Evolutionary conservation across 2,113 vertebrate genomes (phyloP).

Genomic region (Oreamnos americanus): DNA sequence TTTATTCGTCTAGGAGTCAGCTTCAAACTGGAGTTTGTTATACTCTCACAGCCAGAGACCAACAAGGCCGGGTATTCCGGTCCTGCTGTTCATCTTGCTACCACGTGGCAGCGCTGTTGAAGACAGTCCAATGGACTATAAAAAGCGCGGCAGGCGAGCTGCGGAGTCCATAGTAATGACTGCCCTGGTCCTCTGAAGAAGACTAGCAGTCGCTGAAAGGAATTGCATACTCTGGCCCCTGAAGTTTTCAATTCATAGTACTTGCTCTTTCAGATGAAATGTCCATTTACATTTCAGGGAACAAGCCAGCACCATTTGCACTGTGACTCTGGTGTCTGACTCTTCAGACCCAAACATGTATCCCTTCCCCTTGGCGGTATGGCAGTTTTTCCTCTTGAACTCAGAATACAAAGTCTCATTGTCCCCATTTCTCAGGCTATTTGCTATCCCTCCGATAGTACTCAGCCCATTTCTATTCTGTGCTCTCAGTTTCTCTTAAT

Average conservation of each 20-base stretch:
- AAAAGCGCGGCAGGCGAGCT: background rate
- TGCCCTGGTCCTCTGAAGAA: background rate
- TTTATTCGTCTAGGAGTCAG: background rate
- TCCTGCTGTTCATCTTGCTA: background rate
- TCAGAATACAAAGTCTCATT: background rate
- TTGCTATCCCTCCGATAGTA: background rate
- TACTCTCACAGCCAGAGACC: background rate
- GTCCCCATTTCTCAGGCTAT: background rate
- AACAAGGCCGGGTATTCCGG: rapidly evolving
- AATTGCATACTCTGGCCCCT: background rate
- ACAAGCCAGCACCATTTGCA: background rate
- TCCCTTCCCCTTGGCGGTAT: no score
- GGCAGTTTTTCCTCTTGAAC: background rate
- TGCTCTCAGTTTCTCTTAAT: background rate
- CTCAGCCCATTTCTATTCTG: background rate
- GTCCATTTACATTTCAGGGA: background rate
- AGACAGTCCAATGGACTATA: rapidly evolving
- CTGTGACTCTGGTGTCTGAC: background rate
- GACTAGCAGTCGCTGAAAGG: background rate
- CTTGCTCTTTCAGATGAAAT: background rate
- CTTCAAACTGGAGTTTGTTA: background rate
- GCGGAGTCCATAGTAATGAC: rapidly evolving
- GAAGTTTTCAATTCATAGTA: background rate
- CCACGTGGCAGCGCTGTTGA: constrained; percentile 47
- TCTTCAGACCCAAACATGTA: background rate